Evolutionary conservation across 1,140 invertebrate genomes (phyloP), one percentile per base, ranked within the genome.

Genomic region (Drosophila burlai): DNA sequence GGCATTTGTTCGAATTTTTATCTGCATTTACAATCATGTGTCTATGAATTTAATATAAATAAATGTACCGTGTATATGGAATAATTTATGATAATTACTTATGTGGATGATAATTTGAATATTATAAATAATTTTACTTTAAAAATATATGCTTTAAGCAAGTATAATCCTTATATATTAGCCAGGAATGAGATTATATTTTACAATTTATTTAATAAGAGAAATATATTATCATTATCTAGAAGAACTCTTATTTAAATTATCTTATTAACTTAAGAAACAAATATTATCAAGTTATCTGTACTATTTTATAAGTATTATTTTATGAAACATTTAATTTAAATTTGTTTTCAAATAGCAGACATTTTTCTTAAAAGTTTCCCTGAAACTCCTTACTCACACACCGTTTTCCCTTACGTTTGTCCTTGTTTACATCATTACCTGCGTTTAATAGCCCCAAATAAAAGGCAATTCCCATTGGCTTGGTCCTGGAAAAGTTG

Each of bases 381-480:
- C 26, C 16, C 1, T 18, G 3, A 16, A 55, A 5, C 9, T 18
- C n/a, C 26, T 13, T 18, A 34, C 29, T 72, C 47, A 8, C 29
- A 2, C 45, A 8, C 26, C 2, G 6, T 69, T 52, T 13, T 15
- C 50, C 50, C 7, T 21, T 15, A 3, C 10, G 15, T 52, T 31
- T 31, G 8, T 21, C 46, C 38, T 16, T 73, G 71, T 60, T 73
- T 72, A 73, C 55, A 73, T 24, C 11, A 52, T 52, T 60, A 73
- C 67, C 71, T 73, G 55, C 31, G 29, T 16, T 73, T 42, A 72
- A 52, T 13, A 43, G 21, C n/a, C 38, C 31, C 13, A 52, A 52
- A 38, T 61, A 45, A 43, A 31, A 15, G 11, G 15, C 11, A 31
- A 42, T 73, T 73, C 43, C 52, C 52, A 29, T 11, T 15, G 40